Evolutionary conservation across 2,113 vertebrate species (phyloP).

Genomic region (Tiliqua scincoides): DNA sequence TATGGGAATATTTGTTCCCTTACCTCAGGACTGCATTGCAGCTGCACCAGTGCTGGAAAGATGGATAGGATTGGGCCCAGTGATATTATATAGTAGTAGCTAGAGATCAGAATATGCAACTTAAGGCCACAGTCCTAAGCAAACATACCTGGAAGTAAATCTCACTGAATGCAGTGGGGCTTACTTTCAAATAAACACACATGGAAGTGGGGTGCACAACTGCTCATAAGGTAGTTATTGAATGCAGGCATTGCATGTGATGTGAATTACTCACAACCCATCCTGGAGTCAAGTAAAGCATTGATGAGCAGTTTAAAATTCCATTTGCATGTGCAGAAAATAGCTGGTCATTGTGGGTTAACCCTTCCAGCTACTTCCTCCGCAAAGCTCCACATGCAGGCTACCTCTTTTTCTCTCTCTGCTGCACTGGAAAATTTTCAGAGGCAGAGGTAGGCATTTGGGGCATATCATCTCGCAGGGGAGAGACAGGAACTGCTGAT

Average conservation of each 20-base stretch:
- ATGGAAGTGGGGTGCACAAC: not conserved
- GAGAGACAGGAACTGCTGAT: conserved; percentile 43
- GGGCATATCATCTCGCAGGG: conserved; percentile 47
- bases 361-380: not conserved
- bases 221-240: not conserved
- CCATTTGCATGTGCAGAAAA: not conserved
- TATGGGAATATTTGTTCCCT: no score
- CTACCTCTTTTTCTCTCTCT: conserved; percentile 35
- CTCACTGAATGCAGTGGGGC: not conserved
- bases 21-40: no score
- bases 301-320: not conserved
- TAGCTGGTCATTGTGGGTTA: not conserved
- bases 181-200: no score
- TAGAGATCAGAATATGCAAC: not conserved
- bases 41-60: no score
- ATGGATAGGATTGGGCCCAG: no score
- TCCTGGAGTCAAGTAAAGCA: not conserved
- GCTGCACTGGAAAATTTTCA: conserved; percentile 51
- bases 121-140: not conserved
- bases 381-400: not conserved
- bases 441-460: conserved; percentile 32
- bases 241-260: not conserved
- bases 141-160: not conserved
- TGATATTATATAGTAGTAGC: not conserved
- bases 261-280: not conserved